These are phyloP conservation scores for Microctenopoma steveboyesi DNA, from an alignment of 2,797 vertebrate species.

Conservation along the genomic window DNA sequence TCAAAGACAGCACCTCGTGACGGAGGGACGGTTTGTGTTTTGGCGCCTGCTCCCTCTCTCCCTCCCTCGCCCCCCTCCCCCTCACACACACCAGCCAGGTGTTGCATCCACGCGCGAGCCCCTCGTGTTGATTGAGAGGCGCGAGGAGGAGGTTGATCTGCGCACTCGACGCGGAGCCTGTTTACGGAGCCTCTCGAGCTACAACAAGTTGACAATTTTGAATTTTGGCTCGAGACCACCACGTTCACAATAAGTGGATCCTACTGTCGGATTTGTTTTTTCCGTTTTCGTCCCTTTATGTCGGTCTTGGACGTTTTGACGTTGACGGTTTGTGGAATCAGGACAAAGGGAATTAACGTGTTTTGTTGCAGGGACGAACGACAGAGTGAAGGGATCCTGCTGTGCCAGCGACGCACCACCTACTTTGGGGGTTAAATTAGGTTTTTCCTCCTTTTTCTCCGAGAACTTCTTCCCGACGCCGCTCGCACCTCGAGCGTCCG, in stretches of 20 bases:
- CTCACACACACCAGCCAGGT: constrained; percentile 39
- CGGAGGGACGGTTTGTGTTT: background rate
- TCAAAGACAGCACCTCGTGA: constrained; percentile 3
- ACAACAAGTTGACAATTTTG: constrained; percentile 47
- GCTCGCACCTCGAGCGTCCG: background rate
- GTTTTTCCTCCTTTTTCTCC: background rate
- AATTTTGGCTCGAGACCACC: background rate
- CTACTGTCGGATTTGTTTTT: background rate
- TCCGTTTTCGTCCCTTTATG: background rate
- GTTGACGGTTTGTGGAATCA: background rate
- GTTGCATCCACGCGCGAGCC: constrained; percentile 55
- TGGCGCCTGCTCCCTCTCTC: background rate
- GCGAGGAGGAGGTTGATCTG: constrained; percentile 30
- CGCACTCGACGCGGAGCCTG: constrained; percentile 33
- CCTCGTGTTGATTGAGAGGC: constrained; percentile 29
- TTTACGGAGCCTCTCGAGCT: constrained; percentile 26
- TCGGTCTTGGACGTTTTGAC: constrained; percentile 5
- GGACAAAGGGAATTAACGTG: constrained; percentile 15
- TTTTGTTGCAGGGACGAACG: constrained; percentile 4
- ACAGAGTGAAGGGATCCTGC: constrained; percentile 28
- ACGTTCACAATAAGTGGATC: background rate
- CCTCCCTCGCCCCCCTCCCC: too few species aligned
- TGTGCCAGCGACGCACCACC: constrained; percentile 52
- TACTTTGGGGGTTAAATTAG: background rate
- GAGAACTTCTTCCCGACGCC: background rate